Conservation (phyloP, 2,888 invertebrate species). For the Exocentrus adspersus region DNA sequence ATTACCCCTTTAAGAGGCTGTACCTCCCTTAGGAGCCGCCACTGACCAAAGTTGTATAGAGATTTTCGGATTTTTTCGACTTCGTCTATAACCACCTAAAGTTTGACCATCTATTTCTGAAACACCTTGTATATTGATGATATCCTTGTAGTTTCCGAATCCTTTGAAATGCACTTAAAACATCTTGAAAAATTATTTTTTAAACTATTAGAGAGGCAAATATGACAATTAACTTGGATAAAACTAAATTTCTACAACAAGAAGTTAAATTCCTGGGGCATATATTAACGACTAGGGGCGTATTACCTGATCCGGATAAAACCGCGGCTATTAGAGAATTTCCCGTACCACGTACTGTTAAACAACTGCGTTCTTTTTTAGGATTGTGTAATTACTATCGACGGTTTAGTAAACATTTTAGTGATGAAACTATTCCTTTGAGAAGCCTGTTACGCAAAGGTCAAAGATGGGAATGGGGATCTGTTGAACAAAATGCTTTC, state of each 20-base stretch:
- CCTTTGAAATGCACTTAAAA: conserved; percentile 40
- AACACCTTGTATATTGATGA: conserved; percentile 57
- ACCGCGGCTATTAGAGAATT: conserved; percentile 31
- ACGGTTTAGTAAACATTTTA: conserved; percentile 31
- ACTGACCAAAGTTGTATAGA: no score
- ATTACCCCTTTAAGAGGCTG: no score
- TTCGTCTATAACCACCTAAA: no score
- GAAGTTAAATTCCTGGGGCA: conserved; percentile 44
- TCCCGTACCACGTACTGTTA: conserved; percentile 26
- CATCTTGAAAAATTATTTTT: conserved; percentile 42
- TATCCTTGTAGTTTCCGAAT: conserved; percentile 45
- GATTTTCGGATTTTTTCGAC: no score
- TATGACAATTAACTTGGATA: conserved; percentile 46
- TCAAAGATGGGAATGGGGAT: conserved; percentile 31
- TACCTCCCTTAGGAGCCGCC: no score
- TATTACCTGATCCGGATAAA: conserved; percentile 41
- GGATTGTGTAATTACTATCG: conserved; percentile 40
- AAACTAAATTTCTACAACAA: conserved; percentile 40
- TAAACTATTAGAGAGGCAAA: conserved; percentile 37
- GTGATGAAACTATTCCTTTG: conserved; percentile 28
- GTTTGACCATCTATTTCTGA: no score
- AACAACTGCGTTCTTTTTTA: conserved; percentile 33
- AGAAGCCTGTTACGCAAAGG: conserved; percentile 33
- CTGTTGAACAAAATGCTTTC: conserved; percentile 29
- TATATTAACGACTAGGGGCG: conserved; percentile 39